Conservation (phyloP, 1,140 invertebrate genomes). For the Drosophila rufa region DNA sequence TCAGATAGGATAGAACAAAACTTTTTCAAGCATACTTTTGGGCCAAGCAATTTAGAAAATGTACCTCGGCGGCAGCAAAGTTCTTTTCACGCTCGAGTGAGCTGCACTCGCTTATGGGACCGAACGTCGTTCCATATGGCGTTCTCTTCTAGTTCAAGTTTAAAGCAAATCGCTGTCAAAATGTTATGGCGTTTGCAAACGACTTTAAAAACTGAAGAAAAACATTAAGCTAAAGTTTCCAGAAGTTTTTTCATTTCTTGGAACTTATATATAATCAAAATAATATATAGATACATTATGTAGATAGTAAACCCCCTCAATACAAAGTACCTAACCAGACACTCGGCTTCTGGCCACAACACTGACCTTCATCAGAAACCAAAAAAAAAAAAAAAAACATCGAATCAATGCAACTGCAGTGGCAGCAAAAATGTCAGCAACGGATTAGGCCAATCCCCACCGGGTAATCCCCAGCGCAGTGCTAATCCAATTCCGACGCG, state of each 20-base stretch:
- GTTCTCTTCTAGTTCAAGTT: constrained; percentile 31
- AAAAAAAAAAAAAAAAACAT: neutral
- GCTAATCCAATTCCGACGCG: constrained; percentile 47
- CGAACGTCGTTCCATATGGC: constrained; percentile 10
- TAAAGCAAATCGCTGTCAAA: constrained; percentile 13
- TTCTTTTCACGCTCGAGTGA: constrained; percentile 33
- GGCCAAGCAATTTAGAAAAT: constrained; percentile 51
- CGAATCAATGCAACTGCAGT: constrained; percentile 61
- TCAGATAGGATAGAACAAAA: constrained; percentile 49
- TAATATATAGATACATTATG: neutral
- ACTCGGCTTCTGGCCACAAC: constrained; percentile 1
- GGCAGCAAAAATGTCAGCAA: constrained; percentile 53
- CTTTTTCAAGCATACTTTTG: constrained; percentile 40
- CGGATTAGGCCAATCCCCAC: constrained; percentile 64
- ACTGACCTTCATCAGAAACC: constrained; percentile 29
- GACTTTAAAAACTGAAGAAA: neutral
- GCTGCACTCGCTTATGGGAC: constrained; percentile 30
- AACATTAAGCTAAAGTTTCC: neutral
- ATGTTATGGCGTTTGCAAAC: neutral
- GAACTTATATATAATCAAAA: too few species aligned
- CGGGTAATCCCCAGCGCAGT: constrained; percentile 17
- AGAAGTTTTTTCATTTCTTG: neutral
- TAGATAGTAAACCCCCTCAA: neutral
- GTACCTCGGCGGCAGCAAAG: constrained; percentile 19
- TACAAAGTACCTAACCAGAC: neutral